A percentile compares a stretch with the other conserved stretches of the same genome.
Evolutionary conservation across 2,797 vertebrate species (phyloP).

Genomic region (Anguilla anguilla): DNA sequence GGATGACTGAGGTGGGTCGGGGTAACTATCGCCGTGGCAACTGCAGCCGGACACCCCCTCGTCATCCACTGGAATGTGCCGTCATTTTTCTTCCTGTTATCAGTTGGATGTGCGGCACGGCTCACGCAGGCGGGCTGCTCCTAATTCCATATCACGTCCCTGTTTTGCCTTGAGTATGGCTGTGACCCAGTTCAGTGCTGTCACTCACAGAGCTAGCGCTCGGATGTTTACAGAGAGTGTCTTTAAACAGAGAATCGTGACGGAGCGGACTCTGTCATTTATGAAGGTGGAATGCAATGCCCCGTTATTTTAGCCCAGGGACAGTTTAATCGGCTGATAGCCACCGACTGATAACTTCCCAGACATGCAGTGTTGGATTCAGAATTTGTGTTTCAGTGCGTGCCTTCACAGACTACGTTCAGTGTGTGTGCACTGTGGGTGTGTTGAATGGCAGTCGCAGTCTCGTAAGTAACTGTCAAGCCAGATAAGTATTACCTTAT

Average conservation of each 20-base stretch:
- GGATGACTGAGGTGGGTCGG: background rate
- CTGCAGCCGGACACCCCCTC: background rate
- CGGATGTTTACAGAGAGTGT: background rate
- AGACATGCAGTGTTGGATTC: background rate
- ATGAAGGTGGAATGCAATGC: background rate
- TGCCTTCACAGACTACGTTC: background rate
- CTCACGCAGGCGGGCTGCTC: background rate
- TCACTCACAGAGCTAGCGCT: background rate
- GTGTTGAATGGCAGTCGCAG: background rate
- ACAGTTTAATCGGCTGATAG: background rate
- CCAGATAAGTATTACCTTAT: background rate
- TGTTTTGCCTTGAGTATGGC: background rate
- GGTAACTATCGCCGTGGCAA: background rate
- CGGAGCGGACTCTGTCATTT: background rate
- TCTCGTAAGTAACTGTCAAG: background rate
- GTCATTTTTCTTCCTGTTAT: background rate
- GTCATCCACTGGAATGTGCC: background rate
- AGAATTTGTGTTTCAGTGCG: background rate
- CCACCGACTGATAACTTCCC: background rate
- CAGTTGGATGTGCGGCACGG: background rate
- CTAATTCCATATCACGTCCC: background rate
- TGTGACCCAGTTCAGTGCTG: background rate
- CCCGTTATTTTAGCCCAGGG: background rate
- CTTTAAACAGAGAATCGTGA: background rate
- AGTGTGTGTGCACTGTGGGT: background rate